Percentiles rank a stretch among this genome's conserved stretches.
Evolutionary conservation across 1,140 invertebrate genomes (phyloP).

Genomic region (Centruroides sculpturatus): DNA sequence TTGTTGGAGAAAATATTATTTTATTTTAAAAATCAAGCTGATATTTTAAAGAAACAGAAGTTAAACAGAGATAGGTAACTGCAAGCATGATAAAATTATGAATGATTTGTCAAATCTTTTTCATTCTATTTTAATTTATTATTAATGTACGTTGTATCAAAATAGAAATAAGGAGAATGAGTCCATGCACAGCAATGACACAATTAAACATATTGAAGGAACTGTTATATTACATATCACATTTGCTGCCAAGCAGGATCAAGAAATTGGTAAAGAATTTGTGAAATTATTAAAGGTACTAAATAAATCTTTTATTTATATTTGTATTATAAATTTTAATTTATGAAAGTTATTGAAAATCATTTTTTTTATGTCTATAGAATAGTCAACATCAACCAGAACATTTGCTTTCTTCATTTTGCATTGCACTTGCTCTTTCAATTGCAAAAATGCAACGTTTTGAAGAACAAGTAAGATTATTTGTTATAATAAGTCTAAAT

Average conservation of each 20-base stretch:
- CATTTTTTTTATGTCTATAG: background rate
- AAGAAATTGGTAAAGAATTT: background rate
- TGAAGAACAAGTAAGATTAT: background rate
- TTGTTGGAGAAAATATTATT: no score
- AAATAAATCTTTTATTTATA: background rate
- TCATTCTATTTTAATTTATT: no score
- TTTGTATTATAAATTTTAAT: no score
- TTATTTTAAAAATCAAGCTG: no score
- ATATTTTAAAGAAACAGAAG: background rate
- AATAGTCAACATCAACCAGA: background rate
- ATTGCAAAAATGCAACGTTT: background rate
- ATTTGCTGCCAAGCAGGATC: constrained; percentile 1
- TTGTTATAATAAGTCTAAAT: no score
- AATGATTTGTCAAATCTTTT: no score
- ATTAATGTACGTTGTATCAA: no score
- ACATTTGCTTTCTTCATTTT: background rate
- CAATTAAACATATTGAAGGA: background rate
- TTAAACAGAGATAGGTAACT: no score
- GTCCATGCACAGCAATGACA: background rate
- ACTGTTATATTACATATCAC: background rate
- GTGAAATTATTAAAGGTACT: background rate
- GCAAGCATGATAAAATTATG: no score
- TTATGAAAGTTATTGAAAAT: background rate
- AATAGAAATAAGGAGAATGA: background rate
- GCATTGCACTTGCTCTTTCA: background rate